phyloP scores from a whole-genome alignment of 2,797 vertebrate species.

The Sebastes cheni region DNA sequence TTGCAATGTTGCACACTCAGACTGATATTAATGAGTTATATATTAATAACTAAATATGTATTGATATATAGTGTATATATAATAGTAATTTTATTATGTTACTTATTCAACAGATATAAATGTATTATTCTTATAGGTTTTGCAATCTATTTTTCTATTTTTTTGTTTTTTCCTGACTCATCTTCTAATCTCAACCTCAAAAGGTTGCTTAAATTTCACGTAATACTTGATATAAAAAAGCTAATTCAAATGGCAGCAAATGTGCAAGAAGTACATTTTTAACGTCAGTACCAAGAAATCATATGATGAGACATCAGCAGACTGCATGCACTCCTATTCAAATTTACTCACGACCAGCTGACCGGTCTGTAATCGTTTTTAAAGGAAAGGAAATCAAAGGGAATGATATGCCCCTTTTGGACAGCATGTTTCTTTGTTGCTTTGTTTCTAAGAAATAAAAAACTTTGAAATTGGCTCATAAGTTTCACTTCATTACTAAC shows the following conservation, averaged over 20 bases:
- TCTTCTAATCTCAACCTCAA: no score
- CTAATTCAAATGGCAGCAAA: neutral
- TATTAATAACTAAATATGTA: neutral
- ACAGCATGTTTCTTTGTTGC: neutral
- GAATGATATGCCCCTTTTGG: neutral
- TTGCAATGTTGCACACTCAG: neutral
- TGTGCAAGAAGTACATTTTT: neutral
- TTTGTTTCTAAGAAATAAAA: neutral
- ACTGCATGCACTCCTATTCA: neutral
- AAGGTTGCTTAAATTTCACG: neutral
- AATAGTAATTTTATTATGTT: no score
- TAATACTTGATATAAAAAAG: neutral
- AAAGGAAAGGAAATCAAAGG: neutral
- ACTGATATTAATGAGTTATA: neutral
- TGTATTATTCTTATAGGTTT: no score
- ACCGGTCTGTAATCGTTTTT: neutral
- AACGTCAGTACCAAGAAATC: neutral
- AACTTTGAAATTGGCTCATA: neutral
- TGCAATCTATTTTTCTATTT: no score
- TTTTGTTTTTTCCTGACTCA: no score
- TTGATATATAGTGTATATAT: neutral
- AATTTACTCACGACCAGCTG: neutral
- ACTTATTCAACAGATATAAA: no score
- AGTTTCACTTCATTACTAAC: neutral
- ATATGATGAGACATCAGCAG: neutral